These are phyloP conservation scores for Diplosoma virens DNA, from an alignment of 23 tunicate species.

Conservation along the genomic window DNA sequence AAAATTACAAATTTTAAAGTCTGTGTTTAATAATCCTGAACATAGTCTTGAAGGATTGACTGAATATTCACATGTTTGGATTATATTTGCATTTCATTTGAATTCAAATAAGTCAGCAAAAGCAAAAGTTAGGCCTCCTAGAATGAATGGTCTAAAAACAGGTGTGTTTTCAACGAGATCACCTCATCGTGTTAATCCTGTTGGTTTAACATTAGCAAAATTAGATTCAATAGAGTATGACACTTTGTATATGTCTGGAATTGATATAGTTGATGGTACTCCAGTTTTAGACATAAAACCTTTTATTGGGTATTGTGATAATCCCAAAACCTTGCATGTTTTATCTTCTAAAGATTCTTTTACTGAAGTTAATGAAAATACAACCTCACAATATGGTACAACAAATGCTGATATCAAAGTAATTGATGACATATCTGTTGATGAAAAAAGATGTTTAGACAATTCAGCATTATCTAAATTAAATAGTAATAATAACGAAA, in stretches of 20 bases:
- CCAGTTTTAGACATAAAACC: conserved; percentile 98
- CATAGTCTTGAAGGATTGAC: conserved; percentile 85
- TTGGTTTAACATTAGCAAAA: conserved; percentile 88
- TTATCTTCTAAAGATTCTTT: background rate
- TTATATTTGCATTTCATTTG: conserved; percentile 90
- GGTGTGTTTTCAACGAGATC: conserved; percentile 95
- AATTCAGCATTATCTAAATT: too few relatives aligned
- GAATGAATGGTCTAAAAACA: conserved; percentile 83
- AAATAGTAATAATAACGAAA: too few relatives aligned
- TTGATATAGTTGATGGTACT: conserved; percentile 92
- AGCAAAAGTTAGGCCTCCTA: conserved; percentile 96
- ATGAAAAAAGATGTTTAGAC: background rate
- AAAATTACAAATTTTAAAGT: conserved; percentile 48
- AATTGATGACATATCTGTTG: background rate
- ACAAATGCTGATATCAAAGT: background rate
- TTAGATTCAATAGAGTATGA: conserved; percentile 61
- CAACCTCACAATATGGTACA: background rate
- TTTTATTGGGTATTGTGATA: conserved; percentile 77
- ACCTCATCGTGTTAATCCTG: conserved; percentile 95
- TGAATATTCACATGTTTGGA: conserved; percentile 93
- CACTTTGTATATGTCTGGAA: conserved; percentile 54
- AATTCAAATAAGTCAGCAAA: conserved; percentile 67
- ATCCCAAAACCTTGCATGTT: background rate
- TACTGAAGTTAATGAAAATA: background rate
- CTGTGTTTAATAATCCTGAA: conserved; percentile 80